phyloP scores from a whole-genome alignment of 2,797 vertebrate species.

The Cossypha caffra region DNA sequence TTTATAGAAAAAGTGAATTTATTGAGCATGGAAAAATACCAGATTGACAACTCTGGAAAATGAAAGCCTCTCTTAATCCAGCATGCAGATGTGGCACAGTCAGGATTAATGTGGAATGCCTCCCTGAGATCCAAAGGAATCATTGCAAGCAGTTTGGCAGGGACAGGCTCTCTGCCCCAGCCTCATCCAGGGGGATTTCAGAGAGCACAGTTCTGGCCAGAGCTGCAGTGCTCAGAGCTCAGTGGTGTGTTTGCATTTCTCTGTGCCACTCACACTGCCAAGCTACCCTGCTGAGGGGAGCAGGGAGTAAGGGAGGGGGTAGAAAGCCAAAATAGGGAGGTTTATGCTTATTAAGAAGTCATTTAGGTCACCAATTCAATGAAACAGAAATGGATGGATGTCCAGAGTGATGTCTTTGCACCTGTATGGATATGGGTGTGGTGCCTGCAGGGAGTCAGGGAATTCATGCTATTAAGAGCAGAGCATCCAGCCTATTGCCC shows the following conservation, averaged over 20 bases:
- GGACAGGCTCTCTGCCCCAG: not conserved
- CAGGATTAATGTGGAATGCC: not conserved
- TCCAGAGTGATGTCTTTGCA: not conserved
- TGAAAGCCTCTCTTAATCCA: constrained; percentile 31
- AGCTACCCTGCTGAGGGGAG: not conserved
- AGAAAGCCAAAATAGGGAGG: not conserved
- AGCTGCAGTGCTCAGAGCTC: not conserved
- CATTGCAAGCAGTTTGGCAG: not conserved
- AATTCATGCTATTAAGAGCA: not conserved
- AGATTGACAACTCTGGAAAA: constrained; percentile 38
- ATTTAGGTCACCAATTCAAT: not conserved
- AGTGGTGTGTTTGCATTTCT: not conserved
- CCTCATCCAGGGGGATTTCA: not conserved
- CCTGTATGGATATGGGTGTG: not conserved
- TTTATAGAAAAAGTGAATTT: constrained; percentile 48
- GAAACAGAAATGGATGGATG: not conserved
- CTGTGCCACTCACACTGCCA: not conserved
- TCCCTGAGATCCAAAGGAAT: not conserved
- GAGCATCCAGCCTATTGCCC: not conserved
- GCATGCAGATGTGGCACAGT: not conserved
- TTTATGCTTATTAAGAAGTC: not conserved
- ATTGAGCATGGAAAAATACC: constrained; percentile 31
- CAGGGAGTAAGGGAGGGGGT: not conserved
- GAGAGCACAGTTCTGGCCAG: not conserved
- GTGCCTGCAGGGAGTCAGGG: not conserved